These are phyloP conservation scores for Caenorhabditis sinica DNA, from an alignment of 2,888 invertebrate genomes.

Conservation along the genomic window DNA sequence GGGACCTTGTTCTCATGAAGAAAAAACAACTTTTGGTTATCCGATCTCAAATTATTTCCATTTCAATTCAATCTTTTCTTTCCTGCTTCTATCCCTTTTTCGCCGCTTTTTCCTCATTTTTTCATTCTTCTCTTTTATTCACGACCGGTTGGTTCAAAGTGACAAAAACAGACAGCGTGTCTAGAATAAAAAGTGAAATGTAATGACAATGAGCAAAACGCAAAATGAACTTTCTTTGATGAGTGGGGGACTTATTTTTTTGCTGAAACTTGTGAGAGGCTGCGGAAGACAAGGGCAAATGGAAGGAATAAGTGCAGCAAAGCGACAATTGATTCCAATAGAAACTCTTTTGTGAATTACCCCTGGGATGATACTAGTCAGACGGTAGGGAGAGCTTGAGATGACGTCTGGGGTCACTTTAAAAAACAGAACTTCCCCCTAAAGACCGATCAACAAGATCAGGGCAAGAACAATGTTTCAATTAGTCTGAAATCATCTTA, in stretches of 20 bases:
- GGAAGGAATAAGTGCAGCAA: conserved; percentile 59
- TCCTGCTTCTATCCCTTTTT: conserved; percentile 28
- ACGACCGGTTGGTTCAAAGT: conserved; percentile 18
- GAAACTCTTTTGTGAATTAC: conserved; percentile 46
- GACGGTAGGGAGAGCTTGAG: conserved; percentile 29
- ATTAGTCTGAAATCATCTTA: too few species aligned
- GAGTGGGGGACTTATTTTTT: neutral
- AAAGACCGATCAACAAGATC: neutral
- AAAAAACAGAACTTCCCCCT: neutral
- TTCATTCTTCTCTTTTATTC: conserved; percentile 12
- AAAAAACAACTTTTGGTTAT: conserved; percentile 55
- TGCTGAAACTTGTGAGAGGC: conserved; percentile 34
- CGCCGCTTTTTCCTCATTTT: conserved; percentile 27
- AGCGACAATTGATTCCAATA: conserved; percentile 61
- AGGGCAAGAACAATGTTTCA: conserved; percentile 11
- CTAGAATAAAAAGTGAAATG: conserved; percentile 30
- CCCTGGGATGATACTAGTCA: conserved; percentile 53
- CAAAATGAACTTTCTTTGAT: conserved; percentile 42
- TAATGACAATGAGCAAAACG: conserved; percentile 34
- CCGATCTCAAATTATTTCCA: conserved; percentile 51
- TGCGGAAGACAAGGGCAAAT: conserved; percentile 31
- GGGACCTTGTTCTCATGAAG: conserved; percentile 37
- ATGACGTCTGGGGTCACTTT: conserved; percentile 14
- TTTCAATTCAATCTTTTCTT: conserved; percentile 40
- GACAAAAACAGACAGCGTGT: conserved; percentile 46